Base-by-base conservation (phyloP, 1,140 invertebrate genomes). In the Drosophila quadrilineata region DNA sequence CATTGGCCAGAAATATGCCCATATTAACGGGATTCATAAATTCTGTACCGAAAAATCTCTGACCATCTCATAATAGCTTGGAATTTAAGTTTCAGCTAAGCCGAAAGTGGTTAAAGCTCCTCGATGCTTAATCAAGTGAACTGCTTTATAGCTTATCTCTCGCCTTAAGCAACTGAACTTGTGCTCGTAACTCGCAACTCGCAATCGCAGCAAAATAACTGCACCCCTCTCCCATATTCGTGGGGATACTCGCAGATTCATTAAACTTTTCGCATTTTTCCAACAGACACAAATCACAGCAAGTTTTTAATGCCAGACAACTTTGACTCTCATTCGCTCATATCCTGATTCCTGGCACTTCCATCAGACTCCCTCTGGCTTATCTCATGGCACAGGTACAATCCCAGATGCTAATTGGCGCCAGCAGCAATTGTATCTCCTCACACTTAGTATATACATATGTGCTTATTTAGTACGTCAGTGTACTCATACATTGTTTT, bases 1-100 rank as follows among this genome's bases (percentile, higher is more conserved):
- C 12, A 57, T 43, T 57, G 29, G 53, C 43, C 26, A 12, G 19
- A 64, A 49, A 40, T 74, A 64, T 69, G 43, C 33, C 33, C 53
- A 29, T 41, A 57, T 71, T 60, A 71, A 76, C 52, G 36, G 31
- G 40, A 33, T 49, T 31, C 74, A 77, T 77, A 77, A 77, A 77
- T 72, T 77, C 29, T 21, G 31, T 48, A 52, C 48, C 22, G 53
- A 72, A 43, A 43, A 43, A 21, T 26, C 14, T 14, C 22, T 1
- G n/a, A 26, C 9, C 17, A 8, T 2, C 52, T 35, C 52, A 58
- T 71, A 71, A 67, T 57, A 48, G 59, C 54, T 59, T 57, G 22
- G 46, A 76, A 43, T 54, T 72, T 53, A 26, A 31, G 53, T 56
- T 56, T 16, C n/a, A 5, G 4, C 12, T 9, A n/a, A 3, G 2